Evolutionary conservation across 2,888 invertebrate species (phyloP), one percentile per base, ranked within the genome.

Genomic region (Sinodicranocentrus sp.): DNA sequence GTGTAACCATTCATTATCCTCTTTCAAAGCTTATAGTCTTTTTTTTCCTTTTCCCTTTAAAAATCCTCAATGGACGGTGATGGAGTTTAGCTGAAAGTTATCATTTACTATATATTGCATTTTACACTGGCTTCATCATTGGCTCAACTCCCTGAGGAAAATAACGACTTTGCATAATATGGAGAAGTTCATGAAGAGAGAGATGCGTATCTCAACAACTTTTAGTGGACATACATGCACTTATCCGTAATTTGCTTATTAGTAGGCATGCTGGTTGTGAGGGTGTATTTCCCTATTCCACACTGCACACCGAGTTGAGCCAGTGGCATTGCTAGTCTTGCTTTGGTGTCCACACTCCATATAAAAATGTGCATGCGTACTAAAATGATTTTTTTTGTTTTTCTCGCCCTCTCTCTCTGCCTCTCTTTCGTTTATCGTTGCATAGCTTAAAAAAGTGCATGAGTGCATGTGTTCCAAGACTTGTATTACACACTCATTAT

Each of bases 201-300:
- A 33, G 61, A 61, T 61, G 33, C 61, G 33, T 61, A 61, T 61
- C 61, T 61, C 13, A 33, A 26, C 63, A 54, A 57, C 71, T 28
- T 57, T 70, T 23, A 71, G 23, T 57, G 39, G 28, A 28, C 48
- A 48, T 48, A 52, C 52, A 33, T 52, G 48, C 23, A 54, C 25
- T 68, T 68, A 44, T 43, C 25, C 44, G 25, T 78, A 78, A 70
- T 78, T 78, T 70, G 78, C 78, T 78, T 43, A 78, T 78, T 78
- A 78, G 68, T 48, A 78, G 17, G 61, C 57, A 75, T 26, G 54
- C 48, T 54, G 68, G 5, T 17, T 10, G 15, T 10, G 48, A 48
- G 78, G 68, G 78, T 67, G 77, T 77, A 77, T 52, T 75, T n/a
- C 3, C 63, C 68, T 52, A 52, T 57, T 63, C 68, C 77, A 70